These are phyloP conservation scores for Lochmaea crataegi DNA, from an alignment of 2,888 invertebrate genomes.

Conservation along the genomic window DNA sequence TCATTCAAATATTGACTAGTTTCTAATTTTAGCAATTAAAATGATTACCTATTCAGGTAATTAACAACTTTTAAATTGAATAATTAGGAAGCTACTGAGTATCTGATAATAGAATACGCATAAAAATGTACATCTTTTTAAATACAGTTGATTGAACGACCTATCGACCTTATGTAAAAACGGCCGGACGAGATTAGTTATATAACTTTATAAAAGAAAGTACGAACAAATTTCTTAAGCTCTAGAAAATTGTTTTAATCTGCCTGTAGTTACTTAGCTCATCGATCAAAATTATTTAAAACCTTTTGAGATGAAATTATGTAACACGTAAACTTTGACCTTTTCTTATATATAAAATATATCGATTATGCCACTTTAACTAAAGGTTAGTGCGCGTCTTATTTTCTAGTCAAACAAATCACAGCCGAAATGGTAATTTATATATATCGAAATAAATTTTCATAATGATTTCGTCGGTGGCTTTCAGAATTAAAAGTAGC, in stretches of 20 bases:
- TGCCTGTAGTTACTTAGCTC: slow-evolving; percentile 15
- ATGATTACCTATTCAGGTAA: no score
- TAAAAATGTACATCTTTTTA: no score
- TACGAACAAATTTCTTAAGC: slow-evolving; percentile 23
- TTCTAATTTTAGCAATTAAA: no score
- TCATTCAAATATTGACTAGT: no score
- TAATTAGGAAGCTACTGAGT: no score
- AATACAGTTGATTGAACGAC: not conserved
- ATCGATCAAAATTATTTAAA: slow-evolving; percentile 26
- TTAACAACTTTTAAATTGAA: no score
- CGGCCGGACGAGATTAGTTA: slow-evolving; percentile 4
- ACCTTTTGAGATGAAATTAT: slow-evolving; percentile 17
- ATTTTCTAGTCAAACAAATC: slow-evolving; percentile 27
- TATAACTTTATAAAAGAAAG: slow-evolving; percentile 17
- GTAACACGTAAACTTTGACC: slow-evolving; percentile 23
- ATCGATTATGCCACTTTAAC: slow-evolving; percentile 23
- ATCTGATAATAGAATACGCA: no score
- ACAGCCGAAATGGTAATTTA: slow-evolving; percentile 16
- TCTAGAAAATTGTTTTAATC: slow-evolving; percentile 1
- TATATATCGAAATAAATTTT: slow-evolving; percentile 15
- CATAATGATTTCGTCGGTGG: not conserved
- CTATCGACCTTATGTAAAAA: not conserved
- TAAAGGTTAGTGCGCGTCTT: slow-evolving; percentile 21
- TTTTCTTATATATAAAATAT: slow-evolving; percentile 28
- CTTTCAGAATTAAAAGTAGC: not conserved